Evolutionary conservation across 2,888 invertebrate genomes (phyloP), one percentile per base, ranked within the genome.

Genomic region (Morpho helenor): DNA sequence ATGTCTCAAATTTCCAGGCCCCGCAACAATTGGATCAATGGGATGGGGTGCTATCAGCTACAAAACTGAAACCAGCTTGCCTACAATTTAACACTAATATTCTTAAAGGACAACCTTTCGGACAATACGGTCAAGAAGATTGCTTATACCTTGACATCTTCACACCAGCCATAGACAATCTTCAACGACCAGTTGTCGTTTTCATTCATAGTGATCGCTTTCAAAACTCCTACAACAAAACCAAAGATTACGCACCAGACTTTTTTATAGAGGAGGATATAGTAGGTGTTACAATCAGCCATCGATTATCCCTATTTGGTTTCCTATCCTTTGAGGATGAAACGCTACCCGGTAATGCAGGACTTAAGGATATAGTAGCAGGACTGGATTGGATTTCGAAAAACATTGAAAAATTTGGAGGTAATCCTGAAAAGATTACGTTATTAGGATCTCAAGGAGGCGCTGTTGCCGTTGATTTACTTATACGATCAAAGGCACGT

Each of bases 81-180:
- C 90, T 93, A 0, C 95, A 95, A 79, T 92, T 73, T 59, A 87
- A 91, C 59, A 82, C 84, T 60, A 76, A 82, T 47, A 56, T 82
- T 8, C 80, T 81, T 62, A 87, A 82, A 67, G 74, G 71, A 0
- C 73, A 80, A 57, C 62, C 68, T 16, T 76, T 92, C 9, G 85
- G 92, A n/a, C 87, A 93, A 52, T 93, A 93, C 51, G 93, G 93
- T 1, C 74, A 75, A n/a, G 93, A 93, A 74, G 93, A 93, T 72
- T 95, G 95, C 65, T 84, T 95, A 3, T 94, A 93, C 66, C 77
- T 95, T 8, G 94, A 95, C 71, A 92, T 95, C 9, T 95, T 93
- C 73, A 92, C 93, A n/a, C 93, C 94, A 7, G 72, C 66, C 45
- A 57, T 69, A 47, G 79, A 83, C 56, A 59, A 76, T 7, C 68